Evolutionary conservation across 2,888 invertebrate species (phyloP).

Genomic region (Amphimallon solstitiale): DNA sequence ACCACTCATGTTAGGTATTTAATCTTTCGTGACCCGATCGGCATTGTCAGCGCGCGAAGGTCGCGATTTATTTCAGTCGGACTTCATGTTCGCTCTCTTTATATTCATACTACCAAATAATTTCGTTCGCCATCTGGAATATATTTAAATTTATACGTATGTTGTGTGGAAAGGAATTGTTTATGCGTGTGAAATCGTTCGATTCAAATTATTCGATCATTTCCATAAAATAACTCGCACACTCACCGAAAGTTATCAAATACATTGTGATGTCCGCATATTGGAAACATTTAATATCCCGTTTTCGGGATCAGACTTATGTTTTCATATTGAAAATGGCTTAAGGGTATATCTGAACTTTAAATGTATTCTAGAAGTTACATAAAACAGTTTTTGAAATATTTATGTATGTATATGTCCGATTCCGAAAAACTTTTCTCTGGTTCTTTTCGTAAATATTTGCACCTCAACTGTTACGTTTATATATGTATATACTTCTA

Average conservation of each 20-base stretch:
- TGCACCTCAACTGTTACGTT: no score
- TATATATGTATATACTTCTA: no score
- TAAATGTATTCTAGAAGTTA: constrained; percentile 39
- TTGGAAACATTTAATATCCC: constrained; percentile 46
- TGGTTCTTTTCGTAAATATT: constrained; percentile 7
- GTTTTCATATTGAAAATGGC: constrained; percentile 46
- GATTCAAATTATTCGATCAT: constrained; percentile 22
- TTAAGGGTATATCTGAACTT: constrained; percentile 43
- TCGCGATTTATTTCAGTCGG: constrained; percentile 6
- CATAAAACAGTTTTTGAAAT: constrained; percentile 43
- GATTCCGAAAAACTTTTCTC: constrained; percentile 14
- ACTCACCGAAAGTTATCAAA: constrained; percentile 23
- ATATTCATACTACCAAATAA: background rate
- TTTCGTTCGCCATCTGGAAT: background rate
- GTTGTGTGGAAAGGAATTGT: background rate
- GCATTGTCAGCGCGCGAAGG: constrained; percentile 4
- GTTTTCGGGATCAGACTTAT: constrained; percentile 42
- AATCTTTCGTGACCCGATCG: constrained; percentile 12
- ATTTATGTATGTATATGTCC: constrained; percentile 40
- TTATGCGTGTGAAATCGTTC: constrained; percentile 9
- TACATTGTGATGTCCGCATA: constrained; percentile 36
- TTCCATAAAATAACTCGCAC: constrained; percentile 37
- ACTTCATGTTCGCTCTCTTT: background rate
- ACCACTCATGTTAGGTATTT: constrained; percentile 28
- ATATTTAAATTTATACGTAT: constrained; percentile 13